A percentile compares a stretch with the other conserved stretches of the same genome.
Evolutionary conservation across 1,140 invertebrate genomes (phyloP).

Genomic region (Drosophila miranda): DNA sequence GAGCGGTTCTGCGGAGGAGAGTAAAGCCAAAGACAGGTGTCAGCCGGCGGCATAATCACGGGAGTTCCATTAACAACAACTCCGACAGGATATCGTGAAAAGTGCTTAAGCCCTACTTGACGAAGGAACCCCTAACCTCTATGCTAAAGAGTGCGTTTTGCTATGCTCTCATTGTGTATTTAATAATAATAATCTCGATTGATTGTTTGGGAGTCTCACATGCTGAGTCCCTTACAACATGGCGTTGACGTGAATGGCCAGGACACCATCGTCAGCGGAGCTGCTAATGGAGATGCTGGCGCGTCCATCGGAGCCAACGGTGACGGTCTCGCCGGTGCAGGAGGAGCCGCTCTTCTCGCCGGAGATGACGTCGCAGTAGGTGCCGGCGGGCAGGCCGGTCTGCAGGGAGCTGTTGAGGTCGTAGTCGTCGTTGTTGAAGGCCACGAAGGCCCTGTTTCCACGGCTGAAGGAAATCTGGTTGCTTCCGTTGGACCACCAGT

Average conservation of each 20-base stretch:
- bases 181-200: slow-evolving; percentile 29
- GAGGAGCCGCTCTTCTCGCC: slow-evolving; percentile 85
- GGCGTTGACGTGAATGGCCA: slow-evolving; percentile 89
- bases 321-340: slow-evolving; percentile 88
- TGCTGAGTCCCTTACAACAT: slow-evolving; percentile 52
- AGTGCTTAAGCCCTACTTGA: no score
- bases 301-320: slow-evolving; percentile 86
- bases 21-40: no score
- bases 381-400: slow-evolving; percentile 90
- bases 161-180: slow-evolving; percentile 33
- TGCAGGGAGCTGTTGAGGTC: slow-evolving; percentile 85
- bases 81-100: no score
- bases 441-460: slow-evolving; percentile 88
- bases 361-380: slow-evolving; percentile 93
- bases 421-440: slow-evolving; percentile 86
- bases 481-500: slow-evolving; percentile 91
- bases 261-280: slow-evolving; percentile 86
- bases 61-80: no score
- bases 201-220: neutral
- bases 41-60: no score
- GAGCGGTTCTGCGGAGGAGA: no score
- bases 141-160: no score
- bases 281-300: slow-evolving; percentile 86
- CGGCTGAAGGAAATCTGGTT: slow-evolving; percentile 92
- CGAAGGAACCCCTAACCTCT: no score